Evolutionary conservation across 2,797 vertebrate species (phyloP).

Genomic region (Micropoecilia bifurca): DNA sequence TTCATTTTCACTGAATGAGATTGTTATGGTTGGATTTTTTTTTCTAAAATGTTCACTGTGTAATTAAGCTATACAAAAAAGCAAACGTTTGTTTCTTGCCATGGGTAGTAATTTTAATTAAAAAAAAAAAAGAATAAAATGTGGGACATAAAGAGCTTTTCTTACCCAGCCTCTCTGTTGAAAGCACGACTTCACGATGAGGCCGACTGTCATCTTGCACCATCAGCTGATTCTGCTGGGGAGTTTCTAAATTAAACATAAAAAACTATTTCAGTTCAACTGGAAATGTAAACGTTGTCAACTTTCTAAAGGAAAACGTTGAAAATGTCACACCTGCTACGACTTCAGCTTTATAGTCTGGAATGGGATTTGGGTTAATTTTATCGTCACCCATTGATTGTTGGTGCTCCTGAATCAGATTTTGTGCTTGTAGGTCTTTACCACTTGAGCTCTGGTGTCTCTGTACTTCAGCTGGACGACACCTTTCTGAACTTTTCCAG

Average conservation of each 20-base stretch:
- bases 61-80: not conserved
- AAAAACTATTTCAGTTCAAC: not conserved
- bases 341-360: not conserved
- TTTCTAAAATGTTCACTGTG: not conserved
- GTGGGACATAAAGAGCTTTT: not conserved
- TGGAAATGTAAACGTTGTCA: not conserved
- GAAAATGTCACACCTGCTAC: not conserved
- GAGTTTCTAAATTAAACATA: conserved; percentile 15
- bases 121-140: not conserved
- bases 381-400: not conserved
- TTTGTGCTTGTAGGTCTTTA: not conserved
- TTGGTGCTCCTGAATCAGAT: not conserved
- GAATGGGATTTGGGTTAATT: not conserved
- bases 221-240: not conserved
- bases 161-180: conserved; percentile 2
- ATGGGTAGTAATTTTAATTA: not conserved
- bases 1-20: no score
- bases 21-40: not conserved
- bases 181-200: not conserved
- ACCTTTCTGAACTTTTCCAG: not conserved
- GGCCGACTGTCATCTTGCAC: not conserved
- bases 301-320: not conserved
- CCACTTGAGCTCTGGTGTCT: not conserved
- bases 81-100: not conserved
- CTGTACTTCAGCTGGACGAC: no score